Evolutionary conservation across 2,113 vertebrate species (phyloP), one percentile per base, ranked within the genome.

Genomic region (Fukomys damarensis): DNA sequence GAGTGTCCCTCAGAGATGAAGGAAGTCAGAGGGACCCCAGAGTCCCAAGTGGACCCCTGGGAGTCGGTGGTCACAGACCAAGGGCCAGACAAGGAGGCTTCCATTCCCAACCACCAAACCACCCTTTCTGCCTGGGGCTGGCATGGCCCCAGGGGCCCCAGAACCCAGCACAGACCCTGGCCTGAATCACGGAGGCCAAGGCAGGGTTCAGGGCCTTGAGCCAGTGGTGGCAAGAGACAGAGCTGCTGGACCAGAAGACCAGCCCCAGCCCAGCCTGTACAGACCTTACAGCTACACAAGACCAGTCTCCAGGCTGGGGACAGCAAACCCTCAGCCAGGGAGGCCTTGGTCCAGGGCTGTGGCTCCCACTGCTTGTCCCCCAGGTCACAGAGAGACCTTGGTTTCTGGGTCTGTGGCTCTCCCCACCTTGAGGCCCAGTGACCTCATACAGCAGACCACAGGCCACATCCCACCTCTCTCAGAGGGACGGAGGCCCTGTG

Each of bases 241-340:
- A 8, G 54, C 43, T 8, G 5, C 35, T 26, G 17, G 19, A 38
- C 56, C 80, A 2, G 22, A 41, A 8, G n/a, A 7, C 43, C 43
- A 3, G 56, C 56, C 56, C 17, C 2, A 22, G 30, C 4, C 17
- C 87, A 77, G 66, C 68, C 46, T 2, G 1, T 13, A 35, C 6
- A 3, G 35, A 14, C 43, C 4, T 0, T 13, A 3, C 0, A 0
- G 30, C 32, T 19, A 2, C 56, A 17, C 3, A 41, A 30, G 9
- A 14, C 7, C 5, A 2, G 10, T 32, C 56, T 61, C 38, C 20
- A 5, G 16, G 61, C 61, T 7, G 7, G 35, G 26, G 1, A 19
- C 35, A 28, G 13, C 13, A 2, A 16, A 35, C 16, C 26, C 59
- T 28, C 9, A 7, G 76, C 38, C 43, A 24, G 61, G 26, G 7